Evolutionary conservation across 2,113 vertebrate species (phyloP), one percentile per base, ranked within the genome.

Genomic region (Orcinus orca): DNA sequence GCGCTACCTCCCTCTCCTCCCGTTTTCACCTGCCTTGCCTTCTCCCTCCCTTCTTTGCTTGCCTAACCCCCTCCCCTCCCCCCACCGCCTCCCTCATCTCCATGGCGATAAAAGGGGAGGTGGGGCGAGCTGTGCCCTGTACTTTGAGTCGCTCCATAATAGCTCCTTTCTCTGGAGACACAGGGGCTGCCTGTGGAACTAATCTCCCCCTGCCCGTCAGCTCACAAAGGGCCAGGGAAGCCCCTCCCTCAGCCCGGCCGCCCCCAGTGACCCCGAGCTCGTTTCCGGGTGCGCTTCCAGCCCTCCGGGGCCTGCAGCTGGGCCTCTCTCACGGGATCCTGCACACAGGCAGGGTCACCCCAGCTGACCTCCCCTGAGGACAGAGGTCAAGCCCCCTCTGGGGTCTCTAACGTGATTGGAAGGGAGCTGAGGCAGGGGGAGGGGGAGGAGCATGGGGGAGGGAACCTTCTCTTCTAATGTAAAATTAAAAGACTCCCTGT

Each of bases 291-390:
- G 90, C 84, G 96, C 80, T 63, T 97, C 95, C 95, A 96, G 96
- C 97, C 97, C 98, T 96, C 89, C 60, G 18, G 96, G 98, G 97
- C 95, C 95, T 97, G 96, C 98, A 99, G 99, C 99, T 99, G 99
- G 98, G 98, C 97, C 98, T 98, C 98, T 98, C 97, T 97, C 97
- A 82, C 14, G 83, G 95, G 96, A 94, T 81, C 93, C 95, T 90
- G 93, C 96, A 94, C 96, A 97, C 93, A 96, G 85, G 90, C 88
- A 38, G 97, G 98, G 98, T 98, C 98, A 88, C 90, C 95, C 81
- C 11, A 11, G 96, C 97, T 95, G 97, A 98, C 98, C 98, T 98
- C 97, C 41, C 95, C 44, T 0, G 81, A 94, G 95, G 94, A 96
- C 97, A 96, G 71, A 95, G 98, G 98, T 98, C 98, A 99, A 95